Evolutionary conservation across 64 coral and sea anemone species (phyloP), one percentile per base, ranked within the genome.

Genomic region (Astreopora myriophthalma): DNA sequence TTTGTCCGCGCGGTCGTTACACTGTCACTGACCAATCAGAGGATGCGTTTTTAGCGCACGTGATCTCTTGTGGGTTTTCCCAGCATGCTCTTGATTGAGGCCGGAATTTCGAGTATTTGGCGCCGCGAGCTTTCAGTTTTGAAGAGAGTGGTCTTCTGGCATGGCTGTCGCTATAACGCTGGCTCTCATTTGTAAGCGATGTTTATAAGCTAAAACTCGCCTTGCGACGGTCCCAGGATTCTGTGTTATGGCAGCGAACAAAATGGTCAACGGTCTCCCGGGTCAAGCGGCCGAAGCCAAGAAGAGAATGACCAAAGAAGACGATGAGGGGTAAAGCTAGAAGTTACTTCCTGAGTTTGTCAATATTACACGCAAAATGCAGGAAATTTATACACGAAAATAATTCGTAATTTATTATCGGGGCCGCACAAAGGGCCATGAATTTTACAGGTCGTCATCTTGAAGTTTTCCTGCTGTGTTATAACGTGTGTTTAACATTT

Each of bases 271-370:
- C 69, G 95, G 95, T 58, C 75, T 93, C 76, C 36, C 93, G 28
- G 87, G 78, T 32, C 72, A 87, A 58, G 58, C 80, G 34, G 71
- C 85, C 14, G 94, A 89, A 70, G 68, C 92, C 70, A 96, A 96
- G 63, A 96, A 96, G 26, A 93, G 88, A 96, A 96, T 96, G 95
- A 96, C 95, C 3, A 96, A 96, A 69, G 95, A 96, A 23, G 95
- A 96, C 49, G 95, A 96, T 86, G 86, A 94, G 26, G 95, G 95
- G 95, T 96, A 85, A 86, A 87, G 71, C 16, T 44, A 19, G 12
- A 64, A 64, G 31, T 33, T 12, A 33, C 70, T 3, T 51, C 44
- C 19, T 44, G 64, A 86, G 80, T 86, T 86, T 92, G 89, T 60
- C 69, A 73, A 92, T 84, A 66, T 33, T 39, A 30, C 74, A 65